Percentiles rank a stretch among this genome's conserved stretches.
Conservation (phyloP, 92 coral and sea anemone genomes). For the Paramuricea clavata region DNA sequence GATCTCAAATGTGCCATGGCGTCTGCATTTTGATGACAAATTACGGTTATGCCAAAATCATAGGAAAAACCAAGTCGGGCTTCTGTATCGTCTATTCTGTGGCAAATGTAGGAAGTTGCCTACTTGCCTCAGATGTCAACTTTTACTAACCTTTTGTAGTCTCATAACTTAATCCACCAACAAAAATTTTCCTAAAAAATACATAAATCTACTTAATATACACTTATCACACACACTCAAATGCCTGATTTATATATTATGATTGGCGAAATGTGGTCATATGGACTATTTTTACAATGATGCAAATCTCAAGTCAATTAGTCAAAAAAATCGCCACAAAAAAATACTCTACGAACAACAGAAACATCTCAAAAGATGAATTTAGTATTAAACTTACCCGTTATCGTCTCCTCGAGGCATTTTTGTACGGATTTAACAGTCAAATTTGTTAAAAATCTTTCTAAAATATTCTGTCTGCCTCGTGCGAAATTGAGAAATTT, state of each 20-base stretch:
- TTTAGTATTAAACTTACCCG: constrained; percentile 71
- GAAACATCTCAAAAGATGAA: not conserved
- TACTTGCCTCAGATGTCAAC: not conserved
- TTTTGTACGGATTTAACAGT: not conserved
- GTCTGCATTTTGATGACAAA: no score
- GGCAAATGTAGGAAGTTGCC: no score
- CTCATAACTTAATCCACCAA: constrained; percentile 85
- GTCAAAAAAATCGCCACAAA: not conserved
- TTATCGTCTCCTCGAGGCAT: constrained; percentile 82
- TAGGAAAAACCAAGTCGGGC: no score
- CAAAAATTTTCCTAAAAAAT: constrained; percentile 85
- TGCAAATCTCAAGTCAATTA: not conserved
- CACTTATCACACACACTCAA: no score
- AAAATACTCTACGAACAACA: not conserved
- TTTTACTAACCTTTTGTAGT: constrained; percentile 78
- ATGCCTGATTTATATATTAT: no score
- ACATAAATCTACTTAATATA: no score
- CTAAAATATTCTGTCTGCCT: not conserved
- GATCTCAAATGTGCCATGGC: no score
- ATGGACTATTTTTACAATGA: not conserved
- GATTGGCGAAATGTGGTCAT: not conserved
- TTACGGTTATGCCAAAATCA: no score
- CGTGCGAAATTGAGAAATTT: not conserved
- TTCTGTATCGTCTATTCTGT: no score
- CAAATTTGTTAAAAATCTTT: not conserved